Conservation (phyloP, 2,888 invertebrate genomes). For the Dicyrtomina minuta region DNA sequence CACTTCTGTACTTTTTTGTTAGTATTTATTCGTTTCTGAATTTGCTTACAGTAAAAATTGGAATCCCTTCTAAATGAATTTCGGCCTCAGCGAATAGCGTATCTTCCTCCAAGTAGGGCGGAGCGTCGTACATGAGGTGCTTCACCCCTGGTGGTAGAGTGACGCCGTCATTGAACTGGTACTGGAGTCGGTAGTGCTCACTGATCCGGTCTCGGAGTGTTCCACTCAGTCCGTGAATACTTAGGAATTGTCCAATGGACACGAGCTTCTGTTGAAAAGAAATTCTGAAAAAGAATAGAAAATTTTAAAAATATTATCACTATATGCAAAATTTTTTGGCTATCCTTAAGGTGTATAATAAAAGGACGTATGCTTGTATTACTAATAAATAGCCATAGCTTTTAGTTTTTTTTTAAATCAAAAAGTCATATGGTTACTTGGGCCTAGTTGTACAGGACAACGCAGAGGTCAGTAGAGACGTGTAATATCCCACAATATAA, state of each 20-base stretch:
- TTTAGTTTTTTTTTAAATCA: too few species aligned
- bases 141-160: slow-evolving; percentile 13
- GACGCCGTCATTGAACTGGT: slow-evolving; percentile 42
- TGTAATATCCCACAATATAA: slow-evolving; percentile 48
- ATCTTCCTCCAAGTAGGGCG: slow-evolving; percentile 46
- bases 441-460: slow-evolving; percentile 46
- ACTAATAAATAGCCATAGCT: too few species aligned
- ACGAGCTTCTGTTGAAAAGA: slow-evolving; percentile 45
- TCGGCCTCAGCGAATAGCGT: slow-evolving; percentile 42
- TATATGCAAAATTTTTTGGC: too few species aligned
- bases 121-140: slow-evolving; percentile 49
- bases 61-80: slow-evolving; percentile 47
- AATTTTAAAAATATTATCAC: background rate
- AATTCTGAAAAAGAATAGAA: slow-evolving; percentile 28
- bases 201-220: slow-evolving; percentile 39
- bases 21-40: too few species aligned
- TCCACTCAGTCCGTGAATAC: slow-evolving; percentile 38
- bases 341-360: too few species aligned
- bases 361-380: too few species aligned
- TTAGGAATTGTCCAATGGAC: slow-evolving; percentile 44
- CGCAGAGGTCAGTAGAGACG: slow-evolving; percentile 46
- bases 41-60: slow-evolving; percentile 46
- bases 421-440: too few species aligned
- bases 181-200: slow-evolving; percentile 44
- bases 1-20: background rate